Evolutionary conservation across 2,888 invertebrate genomes (phyloP).

Genomic region (Tipula unca): DNA sequence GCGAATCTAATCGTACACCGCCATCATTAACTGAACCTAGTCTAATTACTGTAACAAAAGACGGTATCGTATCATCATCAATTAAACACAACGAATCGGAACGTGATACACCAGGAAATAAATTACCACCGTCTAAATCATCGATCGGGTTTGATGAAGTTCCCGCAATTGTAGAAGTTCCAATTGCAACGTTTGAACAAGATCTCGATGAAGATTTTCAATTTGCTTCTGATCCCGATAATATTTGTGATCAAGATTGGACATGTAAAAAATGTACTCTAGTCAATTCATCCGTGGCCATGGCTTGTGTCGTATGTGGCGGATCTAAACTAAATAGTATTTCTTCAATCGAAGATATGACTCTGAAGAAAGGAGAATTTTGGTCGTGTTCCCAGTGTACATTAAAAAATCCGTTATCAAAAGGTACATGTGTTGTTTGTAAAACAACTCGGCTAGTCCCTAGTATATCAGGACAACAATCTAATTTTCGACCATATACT

Average conservation of each 20-base stretch:
- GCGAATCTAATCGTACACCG: constrained; percentile 56
- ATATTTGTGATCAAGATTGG: constrained; percentile 52
- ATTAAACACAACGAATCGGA: background rate
- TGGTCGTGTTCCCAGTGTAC: constrained; percentile 79
- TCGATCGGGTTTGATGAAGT: constrained; percentile 31
- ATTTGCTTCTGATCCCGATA: constrained; percentile 47
- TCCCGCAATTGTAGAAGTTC: constrained; percentile 44
- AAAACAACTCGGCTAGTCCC: constrained; percentile 50
- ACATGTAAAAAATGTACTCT: constrained; percentile 82
- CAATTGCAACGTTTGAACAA: constrained; percentile 58
- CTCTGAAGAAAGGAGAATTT: constrained; percentile 60
- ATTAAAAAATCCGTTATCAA: constrained; percentile 64
- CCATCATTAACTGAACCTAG: constrained; percentile 55
- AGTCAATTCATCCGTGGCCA: constrained; percentile 61
- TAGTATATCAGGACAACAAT: constrained; percentile 35
- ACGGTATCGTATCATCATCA: constrained; percentile 26
- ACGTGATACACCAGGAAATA: background rate
- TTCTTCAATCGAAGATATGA: constrained; percentile 54
- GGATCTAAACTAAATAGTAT: constrained; percentile 70
- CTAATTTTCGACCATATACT: constrained; percentile 32
- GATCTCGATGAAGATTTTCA: constrained; percentile 62
- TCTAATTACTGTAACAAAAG: constrained; percentile 59
- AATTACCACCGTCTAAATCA: constrained; percentile 1
- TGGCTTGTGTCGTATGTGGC: constrained; percentile 78
- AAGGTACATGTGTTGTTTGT: constrained; percentile 63